Base-by-base conservation (phyloP, 2,113 vertebrate genomes). In the Erpornis zantholeuca region DNA sequence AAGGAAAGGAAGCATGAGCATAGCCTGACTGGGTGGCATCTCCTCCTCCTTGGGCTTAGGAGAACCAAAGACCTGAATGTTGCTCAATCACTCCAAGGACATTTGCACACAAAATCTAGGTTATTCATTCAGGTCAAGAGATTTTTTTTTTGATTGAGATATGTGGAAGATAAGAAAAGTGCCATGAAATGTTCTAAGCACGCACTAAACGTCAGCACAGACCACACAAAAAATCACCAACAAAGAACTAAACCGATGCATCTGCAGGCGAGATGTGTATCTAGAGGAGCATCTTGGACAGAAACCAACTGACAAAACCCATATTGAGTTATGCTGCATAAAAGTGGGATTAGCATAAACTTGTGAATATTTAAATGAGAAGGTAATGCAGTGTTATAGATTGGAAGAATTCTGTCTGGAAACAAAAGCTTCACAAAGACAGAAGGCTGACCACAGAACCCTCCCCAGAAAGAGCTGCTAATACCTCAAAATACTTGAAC, bases 1-100 rank as follows among this genome's bases (percentile, higher is more conserved):
- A n/a, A n/a, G 89, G 83, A 96, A 95, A 92, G 86, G 53, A 57
- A 70, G 89, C 18, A 59, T 35, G 61, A 77, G 84, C 69, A 79
- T 1, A 76, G 49, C 49, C 89, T 94, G 90, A 52, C 76, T 60
- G 76, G 60, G 79, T 83, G 82, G 85, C 92, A 91, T 87, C 84
- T 91, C 84, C 75, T 81, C 61, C 59, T 91, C 54, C 65, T 42
- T 38, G 44, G 71, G 75, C 63, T 91, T 33, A 56, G 52, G 52
- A 88, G 64, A 88, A 60, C 90, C 80, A 57, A 69, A 90, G 72
- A 40, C 42, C 45, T 53, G 25, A 56, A 40, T 29, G 56, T 92
- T 81, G n/a, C 72, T 83, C 69, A 47, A 17, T 86, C 72, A 49
- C 40, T 57, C 52, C 94, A 78, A 88, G 64, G 85, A 66, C 65